Conservation (phyloP, 2,797 vertebrate genomes). For the Crocidura indochinensis region DNA sequence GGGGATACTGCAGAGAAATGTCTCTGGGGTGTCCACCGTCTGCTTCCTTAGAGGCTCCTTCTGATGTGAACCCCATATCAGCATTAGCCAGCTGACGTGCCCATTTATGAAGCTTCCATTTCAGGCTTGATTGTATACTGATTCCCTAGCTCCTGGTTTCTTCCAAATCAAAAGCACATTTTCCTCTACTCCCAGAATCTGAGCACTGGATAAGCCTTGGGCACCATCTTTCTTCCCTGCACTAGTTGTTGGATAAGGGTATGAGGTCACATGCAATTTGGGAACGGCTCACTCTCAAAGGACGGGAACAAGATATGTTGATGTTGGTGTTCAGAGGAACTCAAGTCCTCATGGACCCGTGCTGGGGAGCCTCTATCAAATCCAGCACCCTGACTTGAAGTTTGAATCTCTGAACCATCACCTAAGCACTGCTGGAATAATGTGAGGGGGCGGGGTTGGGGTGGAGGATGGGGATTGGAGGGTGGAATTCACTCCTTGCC, state of each 20-base stretch:
- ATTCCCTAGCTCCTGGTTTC: slow-evolving; percentile 59
- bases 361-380: neutral
- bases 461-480: too few relatives aligned
- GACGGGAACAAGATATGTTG: too few relatives aligned
- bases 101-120: slow-evolving; percentile 52
- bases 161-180: slow-evolving; percentile 82
- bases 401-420: neutral
- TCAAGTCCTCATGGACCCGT: neutral
- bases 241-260: neutral
- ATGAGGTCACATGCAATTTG: neutral
- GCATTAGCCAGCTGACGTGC: slow-evolving; percentile 8
- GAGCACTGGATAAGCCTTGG: slow-evolving; percentile 30
- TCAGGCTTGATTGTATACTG: slow-evolving; percentile 28
- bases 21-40: neutral
- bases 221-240: neutral
- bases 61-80: slow-evolving; percentile 42
- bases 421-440: neutral
- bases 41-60: slow-evolving; percentile 23
- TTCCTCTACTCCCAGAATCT: slow-evolving; percentile 57
- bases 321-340: neutral
- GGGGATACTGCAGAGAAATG: neutral
- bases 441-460: too few relatives aligned
- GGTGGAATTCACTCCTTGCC: neutral
- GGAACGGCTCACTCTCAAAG: slow-evolving; percentile 6
- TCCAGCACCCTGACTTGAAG: neutral